Evolutionary conservation across 2,797 vertebrate genomes (phyloP), one percentile per base, ranked within the genome.

Genomic region (Darevskia nairensis): DNA sequence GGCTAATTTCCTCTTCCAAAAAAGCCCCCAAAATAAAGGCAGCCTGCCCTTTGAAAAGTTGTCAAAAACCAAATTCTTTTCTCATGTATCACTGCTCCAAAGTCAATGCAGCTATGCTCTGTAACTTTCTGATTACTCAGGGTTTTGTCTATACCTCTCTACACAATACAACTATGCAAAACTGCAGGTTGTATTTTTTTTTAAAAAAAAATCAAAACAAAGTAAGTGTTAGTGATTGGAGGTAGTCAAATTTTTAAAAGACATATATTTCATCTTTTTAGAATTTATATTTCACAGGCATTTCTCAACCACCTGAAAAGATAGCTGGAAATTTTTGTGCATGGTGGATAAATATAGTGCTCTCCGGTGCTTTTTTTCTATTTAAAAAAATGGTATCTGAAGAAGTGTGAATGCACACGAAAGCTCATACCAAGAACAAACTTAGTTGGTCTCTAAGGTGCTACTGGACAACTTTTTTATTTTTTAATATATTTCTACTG

Each of bases 281-380:
- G 50, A 55, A 55, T 55, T 55, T 80, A 83, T 90, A 85, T 79
- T 89, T 85, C 88, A 92, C 3, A 77, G 7, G 1, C 0, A 1
- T 92, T 91, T 90, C 81, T 72, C 35, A 77, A 35, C 77, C 6
- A 75, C 29, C n/a, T 89, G 86, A 15, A 79, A 87, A 21, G 6
- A 71, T 5, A n/a, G 1, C 1, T 3, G 35, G 6, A 81, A 74
- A 50, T n/a, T n/a, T 44, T 23, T 61, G n/a, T n/a, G 55, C 8
- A 35, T 23, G 19, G 8, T 23, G 32, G 21, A 32, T 61, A 35
- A 85, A 86, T 44, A n/a, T 50, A 69, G 7, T 41, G 19, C 66
- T 82, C 23, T 69, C 17, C 13, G 0, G 50, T 15, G 13, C 50
- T 50, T 50, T 44, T 10, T 46, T 50, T 83, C 5, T 71, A 10